Evolutionary conservation across 2,797 vertebrate genomes (phyloP).

Genomic region (Anableps anableps): DNA sequence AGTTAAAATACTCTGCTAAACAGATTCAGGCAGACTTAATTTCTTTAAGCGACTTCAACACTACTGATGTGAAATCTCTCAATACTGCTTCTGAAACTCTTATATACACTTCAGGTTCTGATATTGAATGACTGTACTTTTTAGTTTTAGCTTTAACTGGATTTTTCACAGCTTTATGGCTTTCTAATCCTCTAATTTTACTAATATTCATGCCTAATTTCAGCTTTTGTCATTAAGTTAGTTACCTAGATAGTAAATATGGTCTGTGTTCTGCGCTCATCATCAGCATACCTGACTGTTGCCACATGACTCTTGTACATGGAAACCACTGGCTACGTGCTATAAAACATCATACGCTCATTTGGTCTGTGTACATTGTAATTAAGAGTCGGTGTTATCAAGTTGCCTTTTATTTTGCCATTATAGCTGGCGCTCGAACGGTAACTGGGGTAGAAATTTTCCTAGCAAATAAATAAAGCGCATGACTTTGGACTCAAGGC

Average conservation of each 20-base stretch:
- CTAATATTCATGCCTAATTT: background rate
- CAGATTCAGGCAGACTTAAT: background rate
- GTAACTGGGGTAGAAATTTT: background rate
- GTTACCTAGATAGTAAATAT: background rate
- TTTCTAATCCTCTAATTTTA: too few relatives aligned
- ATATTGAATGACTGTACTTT: background rate
- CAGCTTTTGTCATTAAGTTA: background rate
- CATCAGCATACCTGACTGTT: constrained; percentile 15
- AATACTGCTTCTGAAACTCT: too few relatives aligned
- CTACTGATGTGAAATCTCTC: too few relatives aligned
- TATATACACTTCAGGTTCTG: too few relatives aligned
- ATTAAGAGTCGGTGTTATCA: background rate
- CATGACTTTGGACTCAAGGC: background rate
- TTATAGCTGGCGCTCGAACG: background rate
- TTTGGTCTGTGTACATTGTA: constrained; percentile 7
- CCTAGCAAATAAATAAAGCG: background rate
- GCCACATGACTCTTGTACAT: constrained; percentile 48
- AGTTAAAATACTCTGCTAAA: background rate
- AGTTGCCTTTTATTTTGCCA: background rate
- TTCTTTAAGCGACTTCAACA: background rate
- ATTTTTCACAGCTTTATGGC: background rate
- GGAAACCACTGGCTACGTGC: constrained; percentile 43
- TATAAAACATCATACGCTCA: constrained; percentile 9
- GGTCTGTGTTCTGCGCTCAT: constrained; percentile 2
- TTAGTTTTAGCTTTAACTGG: background rate